Evolutionary conservation across 2,113 vertebrate species (phyloP).

Genomic region (Pan troglodytes): NHGRI_mPanTro3-v2.1_pri NC_072408.2:40817001-40817500

Average conservation of each 20-base stretch:
- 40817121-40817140: neutral
- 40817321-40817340: neutral
- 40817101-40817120: neutral
- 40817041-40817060: neutral
- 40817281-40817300: neutral
- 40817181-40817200: neutral
- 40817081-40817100: neutral
- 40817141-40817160: neutral
- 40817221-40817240: neutral
- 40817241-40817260: neutral
- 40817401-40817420: neutral
- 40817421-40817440: neutral
- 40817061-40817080: neutral
- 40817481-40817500: neutral
- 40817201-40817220: slow-evolving; percentile 38
- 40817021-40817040: neutral
- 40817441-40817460: neutral
- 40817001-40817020: neutral
- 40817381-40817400: slow-evolving; percentile 5
- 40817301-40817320: neutral
- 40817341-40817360: neutral
- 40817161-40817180: neutral
- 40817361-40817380: neutral
- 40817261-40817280: neutral
- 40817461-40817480: neutral